These are phyloP conservation scores for Meliscaeva auricollis DNA, from an alignment of 2,888 invertebrate genomes.

Conservation along the genomic window DNA sequence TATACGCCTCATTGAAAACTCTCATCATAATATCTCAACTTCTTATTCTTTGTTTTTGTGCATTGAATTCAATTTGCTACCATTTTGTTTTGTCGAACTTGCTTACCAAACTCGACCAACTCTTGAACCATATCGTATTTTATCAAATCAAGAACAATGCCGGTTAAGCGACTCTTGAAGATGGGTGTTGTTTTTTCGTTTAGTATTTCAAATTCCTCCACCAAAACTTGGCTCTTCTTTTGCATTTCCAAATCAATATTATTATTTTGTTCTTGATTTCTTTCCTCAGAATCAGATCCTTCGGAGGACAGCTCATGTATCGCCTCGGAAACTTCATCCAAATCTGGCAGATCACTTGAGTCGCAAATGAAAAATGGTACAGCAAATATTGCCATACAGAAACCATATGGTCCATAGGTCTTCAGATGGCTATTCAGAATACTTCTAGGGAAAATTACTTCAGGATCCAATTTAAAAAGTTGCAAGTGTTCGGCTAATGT, in stretches of 20 bases:
- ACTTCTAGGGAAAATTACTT: slow-evolving; percentile 78
- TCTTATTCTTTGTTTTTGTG: background rate
- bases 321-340: slow-evolving; percentile 80
- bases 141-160: slow-evolving; percentile 78
- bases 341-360: slow-evolving; percentile 79
- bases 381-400: slow-evolving; percentile 80
- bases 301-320: slow-evolving; percentile 77
- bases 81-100: slow-evolving; percentile 7
- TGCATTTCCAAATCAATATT: slow-evolving; percentile 42
- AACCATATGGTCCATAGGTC: slow-evolving; percentile 79
- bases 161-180: slow-evolving; percentile 79
- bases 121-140: slow-evolving; percentile 69
- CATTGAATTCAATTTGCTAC: background rate
- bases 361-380: slow-evolving; percentile 80
- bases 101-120: slow-evolving; percentile 15
- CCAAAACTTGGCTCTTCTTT: slow-evolving; percentile 76
- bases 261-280: slow-evolving; percentile 3
- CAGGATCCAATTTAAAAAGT: slow-evolving; percentile 76
- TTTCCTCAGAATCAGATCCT: slow-evolving; percentile 58
- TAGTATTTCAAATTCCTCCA: slow-evolving; percentile 79
- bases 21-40: background rate
- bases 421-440: slow-evolving; percentile 79
- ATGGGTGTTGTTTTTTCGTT: slow-evolving; percentile 79
- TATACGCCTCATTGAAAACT: slow-evolving; percentile 29
- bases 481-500: slow-evolving; percentile 76